These are phyloP conservation scores for Chrysolina haemoptera DNA, from an alignment of 2,888 invertebrate genomes.

Conservation along the genomic window DNA sequence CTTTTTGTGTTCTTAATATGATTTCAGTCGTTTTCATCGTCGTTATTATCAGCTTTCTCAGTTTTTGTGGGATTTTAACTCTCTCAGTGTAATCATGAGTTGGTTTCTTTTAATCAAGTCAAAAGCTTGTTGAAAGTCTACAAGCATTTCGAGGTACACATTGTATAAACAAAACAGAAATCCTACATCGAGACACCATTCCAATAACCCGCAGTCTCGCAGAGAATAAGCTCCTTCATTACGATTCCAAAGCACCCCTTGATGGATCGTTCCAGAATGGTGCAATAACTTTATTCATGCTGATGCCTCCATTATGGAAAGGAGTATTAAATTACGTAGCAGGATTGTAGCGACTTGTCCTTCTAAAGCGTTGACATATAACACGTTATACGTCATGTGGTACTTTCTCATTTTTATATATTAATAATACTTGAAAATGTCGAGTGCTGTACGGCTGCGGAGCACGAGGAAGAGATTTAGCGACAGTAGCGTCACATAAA, in stretches of 20 bases:
- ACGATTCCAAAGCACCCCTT: conserved; percentile 19
- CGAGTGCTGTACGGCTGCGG: conserved; percentile 25
- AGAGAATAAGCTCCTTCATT: neutral
- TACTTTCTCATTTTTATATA: conserved; percentile 55
- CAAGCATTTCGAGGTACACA: no score
- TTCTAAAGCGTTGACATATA: conserved; percentile 55
- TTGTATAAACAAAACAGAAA: no score
- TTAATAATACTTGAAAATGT: conserved; percentile 53
- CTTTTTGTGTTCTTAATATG: no score
- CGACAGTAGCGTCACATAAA: conserved; percentile 7
- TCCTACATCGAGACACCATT: no score
- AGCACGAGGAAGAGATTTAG: conserved; percentile 22
- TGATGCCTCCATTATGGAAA: conserved; percentile 54
- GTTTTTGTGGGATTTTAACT: no score
- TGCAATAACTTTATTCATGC: conserved; percentile 56
- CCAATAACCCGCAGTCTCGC: neutral
- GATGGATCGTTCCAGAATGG: conserved; percentile 51
- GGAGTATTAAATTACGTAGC: conserved; percentile 56
- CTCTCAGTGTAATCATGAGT: no score
- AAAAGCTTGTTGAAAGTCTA: no score
- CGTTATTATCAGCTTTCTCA: no score
- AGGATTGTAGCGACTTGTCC: conserved; percentile 58
- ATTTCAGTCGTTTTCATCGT: no score
- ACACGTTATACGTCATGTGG: conserved; percentile 53
- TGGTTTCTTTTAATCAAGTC: no score